Base-by-base conservation (phyloP, 2,888 invertebrate species). In the Trichopoda pennipes region DNA sequence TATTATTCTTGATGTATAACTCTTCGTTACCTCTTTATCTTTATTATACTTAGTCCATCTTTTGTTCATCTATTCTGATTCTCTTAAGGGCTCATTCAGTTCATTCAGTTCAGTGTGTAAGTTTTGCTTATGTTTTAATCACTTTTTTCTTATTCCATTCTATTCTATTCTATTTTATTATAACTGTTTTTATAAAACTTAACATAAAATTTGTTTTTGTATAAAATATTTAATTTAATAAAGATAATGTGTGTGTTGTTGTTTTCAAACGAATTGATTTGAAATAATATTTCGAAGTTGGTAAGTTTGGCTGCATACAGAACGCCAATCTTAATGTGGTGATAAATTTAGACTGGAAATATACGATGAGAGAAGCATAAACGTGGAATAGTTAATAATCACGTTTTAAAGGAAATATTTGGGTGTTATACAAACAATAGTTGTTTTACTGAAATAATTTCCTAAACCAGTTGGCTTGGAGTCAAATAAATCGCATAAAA, bases 241-340 rank as follows among this genome's bases (percentile, higher is more conserved):
- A 84, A 81, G 51, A 74, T 73, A 78, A 86, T 85, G 85, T 86
- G 87, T 87, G 86, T 87, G 87, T 86, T 88, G 87, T 86, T 88
- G 86, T 87, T 87, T 86, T 85, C 84, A 68, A 49, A 17, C 12
- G 35, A 10, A 19, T 12, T 44, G 42, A 32, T 56, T 17, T 64
- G 7, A 6, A 9, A 19, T 16, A 12, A 19, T 1, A 28, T n/a
- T 47, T n/a, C 7, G 21, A 21, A 28, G 8, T 23, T n/a, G 47
- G 44, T 28, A 47, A 63, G 23, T 44, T 44, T 38, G 38, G 38
- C 12, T 12, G 10, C 12, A 12, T 38, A n/a, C n/a, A n/a, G n/a
- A 28, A 28, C 8, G 23, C 4, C 2, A 28, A 28, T 28, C 4
- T 28, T 2, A 28, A 28, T 28, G 23, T 4, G 4, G 23, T 28